Conservation (phyloP, 2,888 invertebrate species). For the Cynaeus angustus region DNA sequence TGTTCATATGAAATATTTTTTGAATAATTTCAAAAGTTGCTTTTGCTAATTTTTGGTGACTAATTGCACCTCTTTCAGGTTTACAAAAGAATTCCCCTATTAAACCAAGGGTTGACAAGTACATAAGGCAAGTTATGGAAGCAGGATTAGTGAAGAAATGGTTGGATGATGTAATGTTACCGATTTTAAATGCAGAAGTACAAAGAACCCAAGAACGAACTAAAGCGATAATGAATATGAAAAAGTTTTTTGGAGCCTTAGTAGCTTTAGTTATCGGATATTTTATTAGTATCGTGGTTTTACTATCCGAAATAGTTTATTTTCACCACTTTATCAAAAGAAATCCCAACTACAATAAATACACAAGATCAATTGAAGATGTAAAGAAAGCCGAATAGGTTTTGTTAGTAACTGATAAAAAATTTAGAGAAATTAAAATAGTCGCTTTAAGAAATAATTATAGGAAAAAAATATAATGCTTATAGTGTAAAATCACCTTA, state of each 20-base stretch:
- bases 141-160: conserved; percentile 86
- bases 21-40: too few relatives aligned
- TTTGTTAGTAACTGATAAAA: too few relatives aligned
- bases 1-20: too few relatives aligned
- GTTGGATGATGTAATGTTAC: conserved; percentile 83
- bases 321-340: conserved; percentile 79
- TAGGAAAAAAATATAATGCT: too few relatives aligned
- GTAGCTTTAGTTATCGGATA: conserved; percentile 83
- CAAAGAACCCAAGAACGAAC: conserved; percentile 71
- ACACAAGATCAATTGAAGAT: conserved; percentile 67
- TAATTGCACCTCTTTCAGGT: conserved; percentile 69
- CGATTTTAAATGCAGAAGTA: conserved; percentile 74
- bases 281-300: conserved; percentile 74
- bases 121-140: conserved; percentile 81
- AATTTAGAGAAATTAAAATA: too few relatives aligned
- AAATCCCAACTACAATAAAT: conserved; percentile 83
- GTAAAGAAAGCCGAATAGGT: conserved; percentile 25
- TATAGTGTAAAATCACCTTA: too few relatives aligned
- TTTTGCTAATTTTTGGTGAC: neutral
- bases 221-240: conserved; percentile 85
- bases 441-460: too few relatives aligned
- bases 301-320: conserved; percentile 79
- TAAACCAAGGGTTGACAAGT: conserved; percentile 79
- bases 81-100: conserved; percentile 88
- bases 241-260: conserved; percentile 85